A percentile compares a stretch with the other conserved stretches of the same genome.
phyloP scores from a whole-genome alignment of 2,888 invertebrate genomes.

The Drosophila nr. perissopoda region DNA sequence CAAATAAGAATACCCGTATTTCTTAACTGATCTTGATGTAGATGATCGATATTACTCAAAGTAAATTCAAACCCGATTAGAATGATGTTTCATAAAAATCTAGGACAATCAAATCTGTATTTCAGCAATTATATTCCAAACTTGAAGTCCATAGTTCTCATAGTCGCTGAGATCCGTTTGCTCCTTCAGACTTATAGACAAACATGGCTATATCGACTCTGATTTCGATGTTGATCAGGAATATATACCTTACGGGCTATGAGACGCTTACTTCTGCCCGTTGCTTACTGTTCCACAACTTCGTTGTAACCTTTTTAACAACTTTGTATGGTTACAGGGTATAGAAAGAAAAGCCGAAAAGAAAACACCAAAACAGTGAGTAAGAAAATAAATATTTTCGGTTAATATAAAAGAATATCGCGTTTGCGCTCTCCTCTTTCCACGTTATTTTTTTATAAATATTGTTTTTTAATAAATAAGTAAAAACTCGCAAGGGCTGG shows the following conservation, averaged over 20 bases:
- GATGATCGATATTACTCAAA: background rate
- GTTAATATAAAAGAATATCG: conserved; percentile 64
- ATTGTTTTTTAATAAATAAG: conserved; percentile 67
- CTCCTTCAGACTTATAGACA: background rate
- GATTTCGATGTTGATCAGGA: background rate
- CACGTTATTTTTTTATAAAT: conserved; percentile 21
- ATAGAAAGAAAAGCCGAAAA: background rate
- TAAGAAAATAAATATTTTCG: conserved; percentile 68
- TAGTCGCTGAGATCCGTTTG: background rate
- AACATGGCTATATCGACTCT: background rate
- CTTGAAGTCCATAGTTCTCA: background rate
- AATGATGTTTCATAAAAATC: background rate
- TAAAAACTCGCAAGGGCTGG: conserved; percentile 55
- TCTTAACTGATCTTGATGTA: background rate
- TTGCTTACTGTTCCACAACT: background rate
- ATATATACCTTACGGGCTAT: background rate
- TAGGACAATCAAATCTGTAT: background rate
- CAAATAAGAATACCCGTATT: background rate
- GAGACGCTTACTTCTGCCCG: background rate
- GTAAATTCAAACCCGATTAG: background rate
- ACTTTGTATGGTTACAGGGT: background rate
- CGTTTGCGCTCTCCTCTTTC: conserved; percentile 17
- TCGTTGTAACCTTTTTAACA: background rate
- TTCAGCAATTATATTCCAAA: background rate
- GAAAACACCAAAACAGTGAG: conserved; percentile 23